These are phyloP conservation scores for Alcis repandata DNA, from an alignment of 2,888 invertebrate species.

Conservation along the genomic window DNA sequence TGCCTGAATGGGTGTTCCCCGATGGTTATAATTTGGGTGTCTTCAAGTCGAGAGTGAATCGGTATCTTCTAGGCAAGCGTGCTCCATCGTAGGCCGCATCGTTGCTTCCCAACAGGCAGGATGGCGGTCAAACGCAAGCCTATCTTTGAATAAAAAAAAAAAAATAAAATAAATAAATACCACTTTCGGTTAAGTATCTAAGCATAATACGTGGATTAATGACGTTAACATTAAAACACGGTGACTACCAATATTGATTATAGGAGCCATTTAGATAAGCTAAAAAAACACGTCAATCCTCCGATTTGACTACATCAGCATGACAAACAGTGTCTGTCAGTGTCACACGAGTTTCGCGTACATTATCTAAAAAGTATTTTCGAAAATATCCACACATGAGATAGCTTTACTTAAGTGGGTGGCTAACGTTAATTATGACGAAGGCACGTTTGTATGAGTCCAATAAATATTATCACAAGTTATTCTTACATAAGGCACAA, in stretches of 20 bases:
- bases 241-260: slow-evolving; percentile 5
- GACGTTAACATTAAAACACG: slow-evolving; percentile 12
- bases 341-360: slow-evolving; percentile 2
- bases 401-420: not conserved
- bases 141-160: too few species aligned
- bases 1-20: too few species aligned
- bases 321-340: slow-evolving; percentile 22
- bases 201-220: not conserved
- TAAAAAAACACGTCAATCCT: slow-evolving; percentile 23
- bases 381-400: slow-evolving; percentile 5
- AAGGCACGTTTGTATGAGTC: not conserved
- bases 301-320: slow-evolving; percentile 25
- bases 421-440: not conserved
- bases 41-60: too few species aligned
- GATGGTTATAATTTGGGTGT: too few species aligned
- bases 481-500: not conserved
- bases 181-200: not conserved
- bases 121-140: too few species aligned
- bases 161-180: not conserved
- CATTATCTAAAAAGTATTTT: slow-evolving; percentile 35
- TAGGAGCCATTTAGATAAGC: slow-evolving; percentile 23
- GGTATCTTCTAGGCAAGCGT: too few species aligned
- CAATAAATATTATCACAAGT: not conserved
- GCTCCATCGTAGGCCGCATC: too few species aligned
- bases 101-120: too few species aligned